Evolutionary conservation across 37 sponge, comb jelly and placozoan genomes (phyloP), one percentile per base, ranked within the genome.

Genomic region (Tethya wilhelma): DNA sequence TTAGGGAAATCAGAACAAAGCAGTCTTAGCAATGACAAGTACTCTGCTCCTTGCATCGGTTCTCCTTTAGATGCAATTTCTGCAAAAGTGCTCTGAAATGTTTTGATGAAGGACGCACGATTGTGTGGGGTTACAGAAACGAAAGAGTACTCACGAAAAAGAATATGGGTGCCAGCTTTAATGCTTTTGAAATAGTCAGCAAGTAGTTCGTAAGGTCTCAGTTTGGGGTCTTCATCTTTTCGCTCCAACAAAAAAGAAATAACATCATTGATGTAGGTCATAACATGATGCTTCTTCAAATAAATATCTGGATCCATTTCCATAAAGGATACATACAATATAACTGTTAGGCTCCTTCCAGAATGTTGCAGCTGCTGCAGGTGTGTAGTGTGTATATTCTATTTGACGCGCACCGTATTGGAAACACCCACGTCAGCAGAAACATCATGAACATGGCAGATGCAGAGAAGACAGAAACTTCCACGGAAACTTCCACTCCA

Each of bases 41-140:
- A 91, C 44, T 91, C 89, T n/a, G 38, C 37, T 5, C 79, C 46
- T 29, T 74, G 82, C 80, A 95, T 75, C 26, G 43, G 12, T 5
- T 46, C 75, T 8, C 82, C 85, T 53, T 46, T 68, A n/a, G 74
- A 49, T 38, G 75, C 79, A 5, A 95, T 44, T 42, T 62, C 81
- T 12, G 69, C 46, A 46, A 80, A 95, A 64, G 70, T 81, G 34
- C 80, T 63, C 79, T 67, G 79, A 38, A 86, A 73, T n/a, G 44
- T 60, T 31, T 75, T 83, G 23, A 95, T 57, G 79, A 95, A 95
- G 31, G 86, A 77, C 0, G 76, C 80, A 31, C 92, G 71, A 79
- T 95, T 95, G 91, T 89, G 76, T 22, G 92, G 96, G 36, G 91
- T 95, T 8, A 83, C 39, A 28, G 77, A 69, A 25, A 95, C 38